Base-by-base conservation (phyloP, 1,140 invertebrate genomes). In the Arctopsyche grandis region DNA sequence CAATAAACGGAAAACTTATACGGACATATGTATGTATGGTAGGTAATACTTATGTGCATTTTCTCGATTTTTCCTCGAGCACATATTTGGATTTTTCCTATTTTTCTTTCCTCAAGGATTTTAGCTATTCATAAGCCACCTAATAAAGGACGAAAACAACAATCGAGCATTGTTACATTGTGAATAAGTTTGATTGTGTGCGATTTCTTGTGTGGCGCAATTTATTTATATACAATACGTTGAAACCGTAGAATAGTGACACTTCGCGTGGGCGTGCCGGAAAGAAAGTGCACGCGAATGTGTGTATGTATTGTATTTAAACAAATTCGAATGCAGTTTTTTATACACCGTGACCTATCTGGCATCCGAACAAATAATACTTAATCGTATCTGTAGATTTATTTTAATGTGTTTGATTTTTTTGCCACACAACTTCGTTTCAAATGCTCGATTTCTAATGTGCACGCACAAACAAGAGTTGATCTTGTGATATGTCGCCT, bases 221-320 rank as follows among this genome's bases (percentile, higher is more conserved):
- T 60, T 60, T 60, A 60, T 60, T 60, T 60, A 21, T 21, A 60
- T 38, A 38, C 29, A 38, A n/a, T n/a, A n/a, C n/a, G n/a, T n/a
- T n/a, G n/a, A n/a, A 38, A 38, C 29, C 29, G 29, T 56, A 16
- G 52, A 73, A 73, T 14, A 10, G 44, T 38, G n/a, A 38, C 69
- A 48, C 24, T n/a, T 29, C 0, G 12, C 44, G 69, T 73, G 43
- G 44, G 44, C 19, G 44, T 19, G 38, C 24, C 69, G 69, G 43
- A 73, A 73, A 73, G 69, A 73, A 73, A 73, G 69, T 73, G n/a
- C 21, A 43, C 19, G 9, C 19, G 63, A 12, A 69, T 38, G 7
- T 7, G 29, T 38, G 7, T n/a, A n/a, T n/a, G n/a, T n/a, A n/a
- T n/a, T 7, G 22, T 69, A 69, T 26, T 69, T 19, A 69, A 69